phyloP scores from a whole-genome alignment of 2,113 vertebrate genomes.

The Salvelinus alpinus region DNA sequence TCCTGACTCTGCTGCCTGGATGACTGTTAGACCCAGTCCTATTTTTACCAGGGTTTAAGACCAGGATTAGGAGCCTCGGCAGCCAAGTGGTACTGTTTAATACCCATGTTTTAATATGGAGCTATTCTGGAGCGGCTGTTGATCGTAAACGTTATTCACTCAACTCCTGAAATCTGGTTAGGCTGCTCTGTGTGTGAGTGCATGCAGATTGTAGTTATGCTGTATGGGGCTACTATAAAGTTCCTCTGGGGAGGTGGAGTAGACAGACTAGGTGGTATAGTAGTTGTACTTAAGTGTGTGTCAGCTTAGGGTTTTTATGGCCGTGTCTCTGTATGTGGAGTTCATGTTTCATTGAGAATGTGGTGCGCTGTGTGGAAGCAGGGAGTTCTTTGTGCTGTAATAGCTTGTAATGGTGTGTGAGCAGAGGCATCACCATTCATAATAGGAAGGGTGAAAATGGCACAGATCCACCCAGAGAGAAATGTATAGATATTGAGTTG shows the following conservation, averaged over 20 bases:
- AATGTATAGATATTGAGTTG: too few relatives aligned
- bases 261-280: not conserved
- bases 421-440: too few relatives aligned
- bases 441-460: too few relatives aligned
- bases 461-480: too few relatives aligned
- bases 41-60: constrained; percentile 64
- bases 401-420: constrained; percentile 34
- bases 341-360: not conserved
- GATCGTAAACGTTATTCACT: constrained; percentile 31
- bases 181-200: not conserved
- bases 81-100: constrained; percentile 14
- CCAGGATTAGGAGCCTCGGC: constrained; percentile 56
- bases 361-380: not conserved
- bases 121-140: constrained; percentile 15
- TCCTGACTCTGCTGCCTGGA: constrained; percentile 28
- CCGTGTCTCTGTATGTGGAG: not conserved
- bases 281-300: constrained; percentile 4
- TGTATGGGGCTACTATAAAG: not conserved
- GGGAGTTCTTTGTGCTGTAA: constrained; percentile 25
- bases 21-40: constrained; percentile 47
- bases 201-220: not conserved
- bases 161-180: constrained; percentile 23
- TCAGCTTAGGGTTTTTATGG: not conserved
- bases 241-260: not conserved
- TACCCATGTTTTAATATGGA: constrained; percentile 17